Evolutionary conservation across 2,113 vertebrate genomes (phyloP).

Genomic region (Microtus ochrogaster): DNA sequence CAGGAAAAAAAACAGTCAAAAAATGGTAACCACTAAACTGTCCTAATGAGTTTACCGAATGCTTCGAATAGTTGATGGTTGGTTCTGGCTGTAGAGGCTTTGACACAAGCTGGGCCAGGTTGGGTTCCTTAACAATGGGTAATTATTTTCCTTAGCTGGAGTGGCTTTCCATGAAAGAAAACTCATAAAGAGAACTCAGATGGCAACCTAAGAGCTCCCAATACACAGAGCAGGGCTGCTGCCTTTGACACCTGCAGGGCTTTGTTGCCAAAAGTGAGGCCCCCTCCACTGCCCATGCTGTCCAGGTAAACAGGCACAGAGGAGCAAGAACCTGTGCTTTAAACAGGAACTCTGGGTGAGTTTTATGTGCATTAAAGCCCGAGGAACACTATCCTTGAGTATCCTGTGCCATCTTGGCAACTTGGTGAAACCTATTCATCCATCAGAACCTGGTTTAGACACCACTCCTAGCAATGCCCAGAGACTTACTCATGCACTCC

Average conservation of each 20-base stretch:
- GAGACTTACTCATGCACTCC: neutral
- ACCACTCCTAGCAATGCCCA: neutral
- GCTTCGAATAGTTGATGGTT: neutral
- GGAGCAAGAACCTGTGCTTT: neutral
- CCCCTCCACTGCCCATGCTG: neutral
- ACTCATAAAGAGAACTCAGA: neutral
- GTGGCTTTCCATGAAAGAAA: neutral
- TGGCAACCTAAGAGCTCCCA: neutral
- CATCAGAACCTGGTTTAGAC: neutral
- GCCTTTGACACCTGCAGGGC: neutral
- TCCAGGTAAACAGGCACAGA: neutral
- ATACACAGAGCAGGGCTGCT: neutral
- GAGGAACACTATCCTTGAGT: neutral
- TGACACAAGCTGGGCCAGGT: neutral
- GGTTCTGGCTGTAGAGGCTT: neutral
- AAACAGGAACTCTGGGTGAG: neutral
- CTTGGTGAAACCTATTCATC: neutral
- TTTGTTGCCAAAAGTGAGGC: neutral
- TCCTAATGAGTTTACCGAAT: neutral
- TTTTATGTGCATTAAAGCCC: neutral
- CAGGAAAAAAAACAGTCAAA: neutral
- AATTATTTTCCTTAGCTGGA: constrained; percentile 4
- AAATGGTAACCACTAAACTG: neutral
- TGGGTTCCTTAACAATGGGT: neutral
- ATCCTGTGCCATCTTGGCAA: neutral